Conservation (phyloP, 2,113 vertebrate genomes). For the Euleptes europaea region DNA sequence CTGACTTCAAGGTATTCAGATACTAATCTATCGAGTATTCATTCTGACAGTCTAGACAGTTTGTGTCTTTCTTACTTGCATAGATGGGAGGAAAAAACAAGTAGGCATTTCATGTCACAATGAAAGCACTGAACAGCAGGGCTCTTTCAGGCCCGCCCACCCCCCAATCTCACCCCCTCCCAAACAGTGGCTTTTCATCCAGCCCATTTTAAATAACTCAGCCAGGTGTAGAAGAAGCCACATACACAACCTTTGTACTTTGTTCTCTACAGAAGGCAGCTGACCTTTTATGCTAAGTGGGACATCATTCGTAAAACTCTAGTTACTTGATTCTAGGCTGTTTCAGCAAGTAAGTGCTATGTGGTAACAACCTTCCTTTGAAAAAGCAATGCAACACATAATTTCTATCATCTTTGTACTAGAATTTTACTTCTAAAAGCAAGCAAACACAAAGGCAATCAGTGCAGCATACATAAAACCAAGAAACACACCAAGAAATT, state of each 20-base stretch:
- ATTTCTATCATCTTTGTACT: background rate
- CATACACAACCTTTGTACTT: background rate
- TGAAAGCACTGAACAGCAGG: background rate
- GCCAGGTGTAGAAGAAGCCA: background rate
- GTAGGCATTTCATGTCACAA: background rate
- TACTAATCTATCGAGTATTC: background rate
- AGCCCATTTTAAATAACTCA: background rate
- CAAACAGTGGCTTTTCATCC: background rate
- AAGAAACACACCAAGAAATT: background rate
- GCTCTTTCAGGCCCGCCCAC: background rate
- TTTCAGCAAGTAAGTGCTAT: background rate
- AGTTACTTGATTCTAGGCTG: background rate
- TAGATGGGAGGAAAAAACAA: rapidly evolving
- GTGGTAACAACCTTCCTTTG: background rate
- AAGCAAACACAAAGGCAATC: background rate
- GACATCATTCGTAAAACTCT: background rate
- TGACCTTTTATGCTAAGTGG: background rate
- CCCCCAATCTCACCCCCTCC: background rate
- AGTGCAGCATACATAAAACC: background rate
- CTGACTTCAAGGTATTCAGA: background rate
- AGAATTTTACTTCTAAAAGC: background rate
- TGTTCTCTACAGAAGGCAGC: background rate
- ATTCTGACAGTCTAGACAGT: background rate
- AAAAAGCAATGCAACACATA: background rate
- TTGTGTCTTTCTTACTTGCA: background rate